Percentiles rank a stretch among this genome's conserved stretches.
These are phyloP conservation scores for Chrysomallon squamiferum DNA, from an alignment of 1,140 invertebrate species.

Conservation along the genomic window DNA sequence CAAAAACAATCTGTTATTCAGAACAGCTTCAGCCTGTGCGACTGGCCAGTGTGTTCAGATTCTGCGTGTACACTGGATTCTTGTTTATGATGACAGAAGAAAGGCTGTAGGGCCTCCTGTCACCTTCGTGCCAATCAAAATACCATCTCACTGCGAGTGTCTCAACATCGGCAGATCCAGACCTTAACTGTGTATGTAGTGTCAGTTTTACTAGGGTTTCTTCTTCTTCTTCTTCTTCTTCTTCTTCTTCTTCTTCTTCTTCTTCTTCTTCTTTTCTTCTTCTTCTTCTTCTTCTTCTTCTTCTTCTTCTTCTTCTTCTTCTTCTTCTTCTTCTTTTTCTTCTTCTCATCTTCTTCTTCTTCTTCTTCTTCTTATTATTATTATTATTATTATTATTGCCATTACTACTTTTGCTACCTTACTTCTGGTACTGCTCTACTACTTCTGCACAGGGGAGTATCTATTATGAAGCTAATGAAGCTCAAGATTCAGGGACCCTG, in stretches of 20 bases:
- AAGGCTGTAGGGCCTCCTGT: conserved; percentile 15
- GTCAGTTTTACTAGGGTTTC: too few relatives aligned
- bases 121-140: conserved; percentile 28
- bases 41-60: conserved; percentile 27
- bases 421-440: not conserved
- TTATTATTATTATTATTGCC: not conserved
- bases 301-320: conserved; percentile 5
- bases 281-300: conserved; percentile 10
- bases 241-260: conserved; percentile 1
- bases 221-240: conserved; percentile 1
- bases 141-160: conserved; percentile 35
- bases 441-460: not conserved
- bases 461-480: too few relatives aligned
- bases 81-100: conserved; percentile 26
- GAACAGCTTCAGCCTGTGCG: too few relatives aligned
- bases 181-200: not conserved
- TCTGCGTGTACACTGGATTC: conserved; percentile 28
- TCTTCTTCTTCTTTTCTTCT: conserved; percentile 8
- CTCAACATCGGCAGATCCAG: conserved; percentile 20
- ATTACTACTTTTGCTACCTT: not conserved
- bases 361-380: too few relatives aligned
- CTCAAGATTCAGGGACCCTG: too few relatives aligned
- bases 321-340: conserved; percentile 4
- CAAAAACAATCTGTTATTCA: too few relatives aligned
- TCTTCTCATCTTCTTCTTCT: conserved; percentile 4